These are phyloP conservation scores for Paracyclopina nana DNA, from an alignment of 1,140 invertebrate genomes.

Conservation along the genomic window DNA sequence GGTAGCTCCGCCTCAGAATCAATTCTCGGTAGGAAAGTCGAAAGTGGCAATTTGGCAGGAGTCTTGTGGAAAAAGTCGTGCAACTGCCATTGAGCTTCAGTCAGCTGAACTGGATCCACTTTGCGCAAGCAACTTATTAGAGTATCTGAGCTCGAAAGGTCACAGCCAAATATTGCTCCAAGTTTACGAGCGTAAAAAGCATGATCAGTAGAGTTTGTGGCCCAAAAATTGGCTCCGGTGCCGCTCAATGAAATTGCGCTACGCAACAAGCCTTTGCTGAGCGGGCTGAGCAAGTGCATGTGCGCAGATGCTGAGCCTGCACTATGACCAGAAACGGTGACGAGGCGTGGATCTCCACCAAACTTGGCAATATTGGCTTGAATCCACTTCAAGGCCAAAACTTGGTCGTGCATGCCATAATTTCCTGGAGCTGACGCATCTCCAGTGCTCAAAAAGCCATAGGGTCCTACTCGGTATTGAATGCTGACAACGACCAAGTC, in stretches of 20 bases:
- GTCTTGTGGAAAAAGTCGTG: not conserved
- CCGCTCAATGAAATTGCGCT: conserved; percentile 3
- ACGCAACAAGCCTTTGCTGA: conserved; percentile 23
- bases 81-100: not conserved
- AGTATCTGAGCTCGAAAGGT: not conserved
- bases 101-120: not conserved
- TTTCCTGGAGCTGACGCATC: conserved; percentile 34
- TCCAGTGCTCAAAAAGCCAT: conserved; percentile 36
- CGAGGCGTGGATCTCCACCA: conserved; percentile 33
- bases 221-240: not conserved
- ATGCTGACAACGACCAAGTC: conserved; percentile 36
- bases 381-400: conserved; percentile 32
- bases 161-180: not conserved
- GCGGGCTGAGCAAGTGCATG: conserved; percentile 34
- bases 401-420: conserved; percentile 35
- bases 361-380: conserved; percentile 34
- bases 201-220: not conserved
- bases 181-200: not conserved
- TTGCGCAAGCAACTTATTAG: not conserved
- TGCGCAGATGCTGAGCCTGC: conserved; percentile 35
- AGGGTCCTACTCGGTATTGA: conserved; percentile 36
- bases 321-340: conserved; percentile 40
- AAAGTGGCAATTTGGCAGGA: not conserved
- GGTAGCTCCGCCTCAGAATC: not conserved
- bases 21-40: not conserved